Conservation (phyloP, 1,140 invertebrate species). For the Euura saliciscinereae region DNA sequence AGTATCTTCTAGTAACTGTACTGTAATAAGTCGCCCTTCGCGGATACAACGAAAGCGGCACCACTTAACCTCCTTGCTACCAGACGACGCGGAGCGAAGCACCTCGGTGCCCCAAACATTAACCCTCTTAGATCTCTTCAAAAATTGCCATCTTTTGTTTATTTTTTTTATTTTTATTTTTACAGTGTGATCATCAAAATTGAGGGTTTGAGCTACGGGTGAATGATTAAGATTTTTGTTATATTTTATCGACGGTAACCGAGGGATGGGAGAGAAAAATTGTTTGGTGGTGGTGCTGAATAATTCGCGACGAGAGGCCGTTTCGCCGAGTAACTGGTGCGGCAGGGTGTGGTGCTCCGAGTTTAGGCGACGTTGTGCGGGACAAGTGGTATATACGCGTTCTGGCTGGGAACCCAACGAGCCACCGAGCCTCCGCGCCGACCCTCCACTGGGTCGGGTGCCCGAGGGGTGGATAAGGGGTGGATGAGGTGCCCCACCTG, state of each 20-base stretch:
- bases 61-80: constrained; percentile 1
- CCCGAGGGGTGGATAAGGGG: no score
- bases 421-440: neutral
- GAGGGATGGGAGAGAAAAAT: no score
- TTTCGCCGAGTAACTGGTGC: neutral
- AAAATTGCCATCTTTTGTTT: no score
- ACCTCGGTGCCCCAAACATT: neutral
- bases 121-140: no score
- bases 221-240: neutral
- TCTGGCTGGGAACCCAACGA: constrained; percentile 6
- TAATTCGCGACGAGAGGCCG: no score
- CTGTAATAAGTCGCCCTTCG: neutral
- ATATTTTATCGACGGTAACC: no score
- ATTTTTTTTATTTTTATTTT: neutral
- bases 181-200: neutral
- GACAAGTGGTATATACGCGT: constrained; percentile 4
- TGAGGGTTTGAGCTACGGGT: neutral
- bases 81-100: neutral
- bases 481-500: neutral
- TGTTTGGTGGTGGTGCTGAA: no score
- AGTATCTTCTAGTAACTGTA: no score
- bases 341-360: neutral
- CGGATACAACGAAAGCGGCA: neutral
- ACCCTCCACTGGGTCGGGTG: constrained; percentile 5
- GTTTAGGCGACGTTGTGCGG: neutral